phyloP scores from a whole-genome alignment of 2,797 vertebrate genomes.

The Artibeus jamaicensis region DNA sequence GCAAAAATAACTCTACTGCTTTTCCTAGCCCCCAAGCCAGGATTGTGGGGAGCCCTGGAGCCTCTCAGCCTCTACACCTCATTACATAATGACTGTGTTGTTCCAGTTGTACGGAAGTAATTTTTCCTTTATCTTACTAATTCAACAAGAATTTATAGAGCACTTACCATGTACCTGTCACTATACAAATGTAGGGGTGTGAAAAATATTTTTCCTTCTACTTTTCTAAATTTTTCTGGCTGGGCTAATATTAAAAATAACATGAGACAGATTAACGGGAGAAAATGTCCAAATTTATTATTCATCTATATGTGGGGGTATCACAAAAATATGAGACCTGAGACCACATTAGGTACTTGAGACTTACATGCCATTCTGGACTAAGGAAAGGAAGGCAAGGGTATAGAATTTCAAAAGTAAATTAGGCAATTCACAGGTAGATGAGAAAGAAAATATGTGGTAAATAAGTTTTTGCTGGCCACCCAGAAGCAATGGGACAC shows the following conservation, averaged over 20 bases:
- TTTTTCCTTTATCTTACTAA: constrained; percentile 35
- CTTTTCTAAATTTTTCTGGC: background rate
- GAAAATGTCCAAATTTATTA: background rate
- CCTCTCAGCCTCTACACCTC: too few species aligned
- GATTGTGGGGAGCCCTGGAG: too few species aligned
- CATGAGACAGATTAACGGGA: background rate
- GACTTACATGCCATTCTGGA: background rate
- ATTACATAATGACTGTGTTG: background rate
- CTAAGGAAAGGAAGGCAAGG: background rate
- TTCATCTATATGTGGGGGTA: background rate
- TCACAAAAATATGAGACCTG: background rate
- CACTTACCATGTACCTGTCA: background rate
- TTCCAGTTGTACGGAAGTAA: background rate
- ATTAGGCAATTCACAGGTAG: background rate
- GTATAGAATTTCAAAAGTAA: background rate
- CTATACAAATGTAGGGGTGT: background rate
- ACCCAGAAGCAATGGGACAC: background rate
- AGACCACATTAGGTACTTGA: background rate
- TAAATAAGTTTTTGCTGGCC: background rate
- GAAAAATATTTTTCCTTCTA: background rate
- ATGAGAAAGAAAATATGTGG: background rate
- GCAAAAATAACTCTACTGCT: too few species aligned
- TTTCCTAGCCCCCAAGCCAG: too few species aligned
- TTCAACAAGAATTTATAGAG: constrained; percentile 11
- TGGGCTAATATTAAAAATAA: background rate